Evolutionary conservation across 1,140 invertebrate species (phyloP), one percentile per base, ranked within the genome.

Genomic region (Onthophagus taurus): DNA sequence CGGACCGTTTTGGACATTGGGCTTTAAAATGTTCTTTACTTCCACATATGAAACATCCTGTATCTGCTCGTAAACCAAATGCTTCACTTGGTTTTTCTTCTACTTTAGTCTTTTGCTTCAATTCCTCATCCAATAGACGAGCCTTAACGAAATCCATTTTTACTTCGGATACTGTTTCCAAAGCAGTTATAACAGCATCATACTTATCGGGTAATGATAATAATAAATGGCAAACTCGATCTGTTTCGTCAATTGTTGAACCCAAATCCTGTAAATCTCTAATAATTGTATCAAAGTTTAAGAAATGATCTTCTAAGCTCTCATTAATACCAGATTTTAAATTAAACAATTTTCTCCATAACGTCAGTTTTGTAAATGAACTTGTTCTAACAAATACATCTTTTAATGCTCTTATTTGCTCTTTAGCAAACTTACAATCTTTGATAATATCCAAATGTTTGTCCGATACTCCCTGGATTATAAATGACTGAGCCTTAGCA

Each of bases 111-210:
- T 47, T 42, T 44, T n/a, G 3, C 20, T 65, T 64, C n/a, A 63
- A 52, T 52, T 67, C 64, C 21, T 63, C 58, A 50, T 67, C 61
- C 18, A 66, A 44, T 30, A 66, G 44, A 42, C 58, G 41, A 8
- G 56, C 59, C 51, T 67, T 66, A n/a, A 67, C 63, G 56, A 65
- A 66, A 21, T 51, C 55, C 37, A 66, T 53, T 11, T 52, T 65
- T 42, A 63, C 33, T 42, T 64, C 56, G 56, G n/a, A 12, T n/a
- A n/a, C 11, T n/a, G 0, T 58, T 26, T 44, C 42, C 21, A 44
- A 21, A 18, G 30, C 42, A 13, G 42, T 34, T 5, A 19, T 16
- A 11, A 44, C 13, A 19, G 13, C 34, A 14, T 44, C 55, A 47
- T 61, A 65, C 26, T 37, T 49, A 34, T 50, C 24, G 7, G 61